Conservation (phyloP, 2,888 invertebrate genomes). For the Pyrrhia umbra region DNA sequence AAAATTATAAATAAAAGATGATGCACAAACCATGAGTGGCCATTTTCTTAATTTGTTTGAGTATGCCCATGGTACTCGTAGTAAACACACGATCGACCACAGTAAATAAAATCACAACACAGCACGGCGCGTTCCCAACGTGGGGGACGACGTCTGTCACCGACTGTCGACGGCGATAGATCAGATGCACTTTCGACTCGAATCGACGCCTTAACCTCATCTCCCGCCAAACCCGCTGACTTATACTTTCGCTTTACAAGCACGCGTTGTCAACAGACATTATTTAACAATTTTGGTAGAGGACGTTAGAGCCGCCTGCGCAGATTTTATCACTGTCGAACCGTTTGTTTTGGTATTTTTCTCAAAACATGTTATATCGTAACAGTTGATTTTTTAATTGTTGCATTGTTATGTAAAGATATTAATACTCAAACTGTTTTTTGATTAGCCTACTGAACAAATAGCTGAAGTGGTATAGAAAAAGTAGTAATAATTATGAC, state of each 20-base stretch:
- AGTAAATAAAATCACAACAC: conserved; percentile 56
- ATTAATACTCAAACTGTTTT: background rate
- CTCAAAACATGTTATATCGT: background rate
- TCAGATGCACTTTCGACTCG: conserved; percentile 76
- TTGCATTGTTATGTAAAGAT: background rate
- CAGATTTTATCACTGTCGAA: conserved; percentile 31
- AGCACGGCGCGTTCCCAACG: conserved; percentile 60
- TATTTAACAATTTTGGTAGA: conserved; percentile 75
- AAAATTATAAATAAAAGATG: conserved; percentile 24
- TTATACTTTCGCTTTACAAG: conserved; percentile 60
- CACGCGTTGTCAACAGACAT: conserved; percentile 65
- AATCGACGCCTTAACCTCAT: conserved; percentile 55
- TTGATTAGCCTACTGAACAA: background rate
- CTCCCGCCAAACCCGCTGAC: conserved; percentile 63
- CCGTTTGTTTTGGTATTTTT: conserved; percentile 22
- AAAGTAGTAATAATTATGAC: conserved; percentile 9
- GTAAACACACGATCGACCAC: conserved; percentile 51
- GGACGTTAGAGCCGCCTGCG: conserved; percentile 20
- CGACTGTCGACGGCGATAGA: conserved; percentile 72
- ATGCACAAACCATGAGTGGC: conserved; percentile 79
- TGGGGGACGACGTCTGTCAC: conserved; percentile 73
- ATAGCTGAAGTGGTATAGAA: background rate
- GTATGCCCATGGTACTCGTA: conserved; percentile 78
- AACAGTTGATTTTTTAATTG: background rate
- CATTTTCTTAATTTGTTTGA: conserved; percentile 87